A percentile compares a stretch with the other conserved stretches of the same genome.
These are phyloP conservation scores for Rana temporaria DNA, from an alignment of 2,113 vertebrate species.

Conservation along the genomic window DNA sequence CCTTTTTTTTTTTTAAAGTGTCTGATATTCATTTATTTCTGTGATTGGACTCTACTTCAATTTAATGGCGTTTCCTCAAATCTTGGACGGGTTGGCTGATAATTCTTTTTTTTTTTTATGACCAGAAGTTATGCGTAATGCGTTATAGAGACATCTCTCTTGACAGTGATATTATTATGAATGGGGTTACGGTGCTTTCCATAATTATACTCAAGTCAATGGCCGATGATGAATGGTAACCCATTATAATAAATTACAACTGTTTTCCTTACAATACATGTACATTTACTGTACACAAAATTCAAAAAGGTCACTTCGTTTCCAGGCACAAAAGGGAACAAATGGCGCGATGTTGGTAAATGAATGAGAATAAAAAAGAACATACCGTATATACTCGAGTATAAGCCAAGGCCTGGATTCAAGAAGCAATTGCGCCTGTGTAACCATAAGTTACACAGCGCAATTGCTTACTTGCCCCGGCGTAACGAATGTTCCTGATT, in stretches of 20 bases:
- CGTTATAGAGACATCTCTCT: conserved; percentile 15
- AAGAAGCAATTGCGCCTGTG: too few relatives aligned
- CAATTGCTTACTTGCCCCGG: too few relatives aligned
- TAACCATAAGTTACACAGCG: too few relatives aligned
- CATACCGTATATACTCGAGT: too few relatives aligned
- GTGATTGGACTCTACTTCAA: conserved; percentile 34
- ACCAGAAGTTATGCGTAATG: conserved; percentile 48
- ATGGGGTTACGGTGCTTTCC: conserved; percentile 13
- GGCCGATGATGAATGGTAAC: conserved; percentile 62
- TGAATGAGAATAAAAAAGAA: not conserved
- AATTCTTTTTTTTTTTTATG: conserved; percentile 67
- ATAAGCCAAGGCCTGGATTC: too few relatives aligned
- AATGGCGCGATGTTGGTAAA: not conserved
- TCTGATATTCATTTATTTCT: conserved; percentile 46
- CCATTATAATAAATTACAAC: conserved; percentile 77
- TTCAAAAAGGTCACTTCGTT: conserved; percentile 42
- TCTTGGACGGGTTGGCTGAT: conserved; percentile 65
- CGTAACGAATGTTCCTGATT: too few relatives aligned
- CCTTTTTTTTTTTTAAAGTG: not conserved
- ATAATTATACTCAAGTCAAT: conserved; percentile 40
- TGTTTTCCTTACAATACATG: conserved; percentile 30
- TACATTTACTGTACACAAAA: conserved; percentile 47
- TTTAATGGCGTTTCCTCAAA: conserved; percentile 28
- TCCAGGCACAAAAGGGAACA: too few relatives aligned
- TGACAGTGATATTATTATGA: conserved; percentile 45